Evolutionary conservation across 2,888 invertebrate genomes (phyloP).

Genomic region (Hesperia comma): DNA sequence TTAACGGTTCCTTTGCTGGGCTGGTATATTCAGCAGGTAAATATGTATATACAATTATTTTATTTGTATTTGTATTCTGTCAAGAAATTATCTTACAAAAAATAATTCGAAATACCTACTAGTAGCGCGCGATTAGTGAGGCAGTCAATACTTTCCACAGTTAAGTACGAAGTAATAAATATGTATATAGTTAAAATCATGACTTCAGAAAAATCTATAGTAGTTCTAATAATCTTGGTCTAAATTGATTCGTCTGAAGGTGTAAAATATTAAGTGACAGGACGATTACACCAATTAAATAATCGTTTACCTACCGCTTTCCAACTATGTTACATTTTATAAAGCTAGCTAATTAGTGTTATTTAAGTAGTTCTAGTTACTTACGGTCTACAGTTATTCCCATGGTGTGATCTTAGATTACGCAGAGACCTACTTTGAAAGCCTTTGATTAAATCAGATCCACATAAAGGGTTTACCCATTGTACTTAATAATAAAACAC

Average conservation of each 20-base stretch:
- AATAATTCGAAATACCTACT: too few relatives aligned
- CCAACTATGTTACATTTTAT: conserved; percentile 36
- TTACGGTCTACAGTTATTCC: conserved; percentile 22
- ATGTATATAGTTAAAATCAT: too few relatives aligned
- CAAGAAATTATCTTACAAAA: too few relatives aligned
- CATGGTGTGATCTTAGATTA: conserved; percentile 25
- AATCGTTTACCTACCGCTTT: conserved; percentile 28
- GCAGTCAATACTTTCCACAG: too few relatives aligned
- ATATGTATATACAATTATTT: conserved; percentile 28
- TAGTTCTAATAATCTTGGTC: too few relatives aligned
- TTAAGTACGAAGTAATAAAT: too few relatives aligned
- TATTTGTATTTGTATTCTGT: too few relatives aligned
- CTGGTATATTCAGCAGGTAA: conserved; percentile 95
- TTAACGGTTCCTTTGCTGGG: conserved; percentile 95
- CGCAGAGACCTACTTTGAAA: conserved; percentile 21
- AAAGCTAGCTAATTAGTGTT: conserved; percentile 38
- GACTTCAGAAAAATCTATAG: too few relatives aligned
- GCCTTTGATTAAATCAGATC: conserved; percentile 13
- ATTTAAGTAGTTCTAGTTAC: conserved; percentile 43
- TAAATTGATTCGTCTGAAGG: too few relatives aligned
- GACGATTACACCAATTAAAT: conserved; percentile 23
- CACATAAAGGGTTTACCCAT: background rate
- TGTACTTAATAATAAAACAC: background rate
- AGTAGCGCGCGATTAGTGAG: too few relatives aligned
- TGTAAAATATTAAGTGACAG: conserved; percentile 11